phyloP scores from a whole-genome alignment of 2,797 vertebrate genomes.

The Coilia nasus region DNA sequence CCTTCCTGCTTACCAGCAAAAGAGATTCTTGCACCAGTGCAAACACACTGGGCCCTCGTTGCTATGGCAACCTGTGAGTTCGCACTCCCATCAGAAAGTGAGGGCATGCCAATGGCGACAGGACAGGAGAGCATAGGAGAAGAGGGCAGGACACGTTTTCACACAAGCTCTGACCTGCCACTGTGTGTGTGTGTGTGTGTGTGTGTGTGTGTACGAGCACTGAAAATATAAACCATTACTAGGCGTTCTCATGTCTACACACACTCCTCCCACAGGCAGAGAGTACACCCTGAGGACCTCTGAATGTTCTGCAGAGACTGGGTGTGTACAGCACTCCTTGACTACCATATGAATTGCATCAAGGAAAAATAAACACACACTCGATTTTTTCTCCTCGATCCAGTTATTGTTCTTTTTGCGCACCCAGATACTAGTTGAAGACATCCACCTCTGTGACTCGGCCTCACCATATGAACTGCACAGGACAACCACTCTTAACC shows the following conservation, averaged over 20 bases:
- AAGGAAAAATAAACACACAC: too few relatives aligned
- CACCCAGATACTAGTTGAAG: too few relatives aligned
- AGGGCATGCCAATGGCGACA: background rate
- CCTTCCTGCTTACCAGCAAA: background rate
- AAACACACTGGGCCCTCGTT: background rate
- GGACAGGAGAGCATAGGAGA: background rate
- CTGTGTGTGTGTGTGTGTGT: conserved; percentile 12
- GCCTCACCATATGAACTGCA: too few relatives aligned
- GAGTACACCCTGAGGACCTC: background rate
- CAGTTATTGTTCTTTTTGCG: too few relatives aligned
- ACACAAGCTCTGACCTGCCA: background rate
- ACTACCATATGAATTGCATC: too few relatives aligned
- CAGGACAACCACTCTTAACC: background rate
- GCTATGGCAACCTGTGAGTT: background rate
- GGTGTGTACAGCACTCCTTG: background rate
- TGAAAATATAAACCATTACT: background rate
- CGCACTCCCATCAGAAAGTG: background rate
- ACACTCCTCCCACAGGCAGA: background rate
- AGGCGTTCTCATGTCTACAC: background rate
- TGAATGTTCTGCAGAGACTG: background rate
- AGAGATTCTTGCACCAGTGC: background rate
- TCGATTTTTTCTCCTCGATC: too few relatives aligned
- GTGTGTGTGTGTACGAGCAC: background rate
- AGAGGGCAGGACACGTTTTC: background rate
- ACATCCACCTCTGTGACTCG: too few relatives aligned